Evolutionary conservation across 2,113 vertebrate genomes (phyloP), one percentile per base, ranked within the genome.

Genomic region (Trachemys scripta): DNA sequence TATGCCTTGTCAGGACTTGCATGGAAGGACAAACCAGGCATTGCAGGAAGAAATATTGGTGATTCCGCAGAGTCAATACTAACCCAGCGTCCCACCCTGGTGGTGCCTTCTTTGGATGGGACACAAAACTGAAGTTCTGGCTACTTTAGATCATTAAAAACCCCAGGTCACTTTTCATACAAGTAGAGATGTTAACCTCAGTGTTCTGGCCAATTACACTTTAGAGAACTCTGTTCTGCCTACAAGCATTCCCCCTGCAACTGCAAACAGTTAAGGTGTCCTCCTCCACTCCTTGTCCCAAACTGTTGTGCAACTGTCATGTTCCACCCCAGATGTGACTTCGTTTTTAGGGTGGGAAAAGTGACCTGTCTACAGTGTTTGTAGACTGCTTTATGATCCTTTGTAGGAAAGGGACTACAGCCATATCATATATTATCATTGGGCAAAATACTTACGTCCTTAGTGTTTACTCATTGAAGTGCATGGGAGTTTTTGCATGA

Each of bases 311-410:
- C 62, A 31, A 50, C 79, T 27, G 54, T 82, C 17, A 9, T 22
- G 3, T 35, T 80, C 24, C 42, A 3, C 27, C 54, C 45, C 1
- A 62, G 54, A 29, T 3, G n/a, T 0, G 4, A 29, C 5, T 0
- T 7, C 9, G 19, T 12, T 75, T 83, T 38, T 5, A 20, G 0
- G 5, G 35, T 5, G 3, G 76, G 88, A 65, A 50, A 65, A 91
- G 81, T 57, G 29, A n/a, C 45, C 80, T 47, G 45, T 80, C 50
- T 0, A 8, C 4, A 0, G 10, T 2, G 38, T 80, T 35, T 1
- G 78, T 19, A 1, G 2, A 47, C 1, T 2, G 8, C 0, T 1
- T 5, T 42, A 5, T 22, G n/a, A 38, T 10, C n/a, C 19, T 72
- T 72, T 72, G n/a, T 20, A 38, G 20, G 35, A 38, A 38, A 72